Percentiles rank a stretch among this genome's conserved stretches.
phyloP scores from a whole-genome alignment of 2,113 vertebrate species.

The Campylomormyrus tamandua region DNA sequence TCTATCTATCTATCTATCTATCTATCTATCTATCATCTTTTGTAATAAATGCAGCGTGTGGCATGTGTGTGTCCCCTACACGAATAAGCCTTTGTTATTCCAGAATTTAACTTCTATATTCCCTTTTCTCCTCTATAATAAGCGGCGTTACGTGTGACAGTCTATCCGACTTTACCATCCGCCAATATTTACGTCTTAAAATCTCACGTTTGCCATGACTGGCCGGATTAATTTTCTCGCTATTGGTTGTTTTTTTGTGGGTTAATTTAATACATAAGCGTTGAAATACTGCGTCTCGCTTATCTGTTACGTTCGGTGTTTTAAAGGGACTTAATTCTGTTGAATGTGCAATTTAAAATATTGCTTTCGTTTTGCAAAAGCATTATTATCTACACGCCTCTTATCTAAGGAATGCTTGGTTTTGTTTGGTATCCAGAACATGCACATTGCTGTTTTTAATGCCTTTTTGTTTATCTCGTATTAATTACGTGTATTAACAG shows the following conservation, averaged over 20 bases:
- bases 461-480: background rate
- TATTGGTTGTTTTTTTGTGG: background rate
- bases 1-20: background rate
- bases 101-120: background rate
- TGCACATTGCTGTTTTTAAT: background rate
- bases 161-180: background rate
- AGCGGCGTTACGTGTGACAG: background rate
- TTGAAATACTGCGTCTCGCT: background rate
- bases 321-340: background rate
- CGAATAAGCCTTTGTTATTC: background rate
- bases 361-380: background rate
- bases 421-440: background rate
- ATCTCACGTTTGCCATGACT: background rate
- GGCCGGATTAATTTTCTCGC: background rate
- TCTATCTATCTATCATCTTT: background rate
- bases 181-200: background rate
- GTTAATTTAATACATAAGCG: background rate
- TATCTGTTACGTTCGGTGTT: background rate
- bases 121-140: background rate
- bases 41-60: background rate
- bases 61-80: background rate
- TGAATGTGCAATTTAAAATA: background rate
- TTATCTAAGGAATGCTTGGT: background rate
- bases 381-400: background rate
- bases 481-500: background rate